A percentile compares a stretch with the other conserved stretches of the same genome.
phyloP scores from a whole-genome alignment of 2,797 vertebrate genomes.

The Varecia variegata region DNA sequence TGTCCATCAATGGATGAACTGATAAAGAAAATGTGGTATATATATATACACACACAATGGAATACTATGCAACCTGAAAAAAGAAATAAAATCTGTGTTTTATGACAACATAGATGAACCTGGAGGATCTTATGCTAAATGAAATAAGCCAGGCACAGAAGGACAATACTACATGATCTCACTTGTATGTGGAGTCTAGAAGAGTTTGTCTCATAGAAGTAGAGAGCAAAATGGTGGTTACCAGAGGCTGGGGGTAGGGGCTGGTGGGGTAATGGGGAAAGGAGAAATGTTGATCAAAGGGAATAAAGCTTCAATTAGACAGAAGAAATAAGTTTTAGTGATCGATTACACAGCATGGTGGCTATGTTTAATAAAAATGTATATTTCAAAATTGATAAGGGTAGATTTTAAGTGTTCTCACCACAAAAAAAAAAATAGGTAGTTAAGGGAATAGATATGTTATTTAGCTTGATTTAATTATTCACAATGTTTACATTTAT shows the following conservation, averaged over 20 bases:
- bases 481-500: not conserved
- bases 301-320: too few species aligned
- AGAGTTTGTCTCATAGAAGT: not conserved
- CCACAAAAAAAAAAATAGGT: not conserved
- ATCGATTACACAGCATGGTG: not conserved
- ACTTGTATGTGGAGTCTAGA: not conserved
- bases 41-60: not conserved
- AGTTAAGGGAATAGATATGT: not conserved
- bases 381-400: too few species aligned
- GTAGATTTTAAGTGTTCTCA: not conserved
- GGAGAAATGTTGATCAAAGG: not conserved
- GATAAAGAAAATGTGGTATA: not conserved
- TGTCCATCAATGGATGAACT: not conserved
- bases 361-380: not conserved
- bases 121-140: not conserved
- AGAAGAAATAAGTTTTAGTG: not conserved
- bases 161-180: not conserved
- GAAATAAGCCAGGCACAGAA: not conserved
- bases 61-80: not conserved
- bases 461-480: not conserved
- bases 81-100: not conserved
- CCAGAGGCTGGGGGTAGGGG: not conserved
- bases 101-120: not conserved
- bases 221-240: not conserved
- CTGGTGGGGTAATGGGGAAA: not conserved